These are phyloP conservation scores for Cottus gobio DNA, from an alignment of 2,113 vertebrate species.

Conservation along the genomic window DNA sequence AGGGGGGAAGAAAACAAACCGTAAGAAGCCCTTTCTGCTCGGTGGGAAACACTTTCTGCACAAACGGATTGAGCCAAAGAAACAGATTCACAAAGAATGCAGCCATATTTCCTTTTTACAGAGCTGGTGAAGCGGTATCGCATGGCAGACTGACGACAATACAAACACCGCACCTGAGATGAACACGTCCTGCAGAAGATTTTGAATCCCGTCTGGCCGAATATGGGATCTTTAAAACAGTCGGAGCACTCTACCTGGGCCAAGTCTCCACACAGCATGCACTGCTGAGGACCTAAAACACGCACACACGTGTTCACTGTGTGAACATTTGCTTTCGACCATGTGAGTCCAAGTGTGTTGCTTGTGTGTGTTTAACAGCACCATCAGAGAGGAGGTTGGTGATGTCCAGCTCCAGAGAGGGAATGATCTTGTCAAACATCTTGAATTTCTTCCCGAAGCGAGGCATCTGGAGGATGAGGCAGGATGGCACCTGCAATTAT, in stretches of 20 bases:
- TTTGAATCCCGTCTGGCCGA: slow-evolving; percentile 85
- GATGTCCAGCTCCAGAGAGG: slow-evolving; percentile 90
- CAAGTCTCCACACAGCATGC: slow-evolving; percentile 85
- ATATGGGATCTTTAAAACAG: slow-evolving; percentile 86
- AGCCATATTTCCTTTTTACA: background rate
- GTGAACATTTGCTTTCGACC: background rate
- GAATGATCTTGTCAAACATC: slow-evolving; percentile 94
- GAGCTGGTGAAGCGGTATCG: background rate
- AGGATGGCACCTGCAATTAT: slow-evolving; percentile 86
- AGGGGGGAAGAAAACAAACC: background rate
- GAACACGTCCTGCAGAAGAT: slow-evolving; percentile 87
- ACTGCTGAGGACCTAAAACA: slow-evolving; percentile 87
- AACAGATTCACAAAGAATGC: background rate
- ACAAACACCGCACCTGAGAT: slow-evolving; percentile 77
- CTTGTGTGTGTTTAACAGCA: slow-evolving; percentile 44
- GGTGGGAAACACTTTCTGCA: background rate
- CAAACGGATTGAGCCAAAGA: background rate
- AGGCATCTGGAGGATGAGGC: slow-evolving; percentile 93
- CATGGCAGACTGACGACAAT: background rate
- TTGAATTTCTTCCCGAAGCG: slow-evolving; percentile 94
- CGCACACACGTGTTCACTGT: slow-evolving; percentile 18
- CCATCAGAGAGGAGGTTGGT: slow-evolving; percentile 88
- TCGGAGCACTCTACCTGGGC: slow-evolving; percentile 84
- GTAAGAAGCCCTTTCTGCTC: background rate
- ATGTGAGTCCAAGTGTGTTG: background rate